Base-by-base conservation (phyloP, 1,140 invertebrate species). In the Ctenoplectra terminalis region DNA sequence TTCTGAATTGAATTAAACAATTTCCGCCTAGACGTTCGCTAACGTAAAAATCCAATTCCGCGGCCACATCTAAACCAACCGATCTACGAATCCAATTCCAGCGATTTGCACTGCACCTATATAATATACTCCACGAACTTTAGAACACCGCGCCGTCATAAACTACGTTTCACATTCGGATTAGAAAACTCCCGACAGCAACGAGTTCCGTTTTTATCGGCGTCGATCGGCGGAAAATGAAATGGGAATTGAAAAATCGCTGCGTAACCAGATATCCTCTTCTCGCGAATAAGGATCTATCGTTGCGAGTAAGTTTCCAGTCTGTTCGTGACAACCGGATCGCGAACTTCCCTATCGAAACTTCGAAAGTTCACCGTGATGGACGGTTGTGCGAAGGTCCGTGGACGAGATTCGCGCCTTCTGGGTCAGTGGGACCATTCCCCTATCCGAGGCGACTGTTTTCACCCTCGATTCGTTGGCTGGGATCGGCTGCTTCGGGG, bases 381-480 rank as follows among this genome's bases (percentile, higher is more conserved):
- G 63, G 60, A 85, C 75, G 84, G 29, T 56, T 56, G 50, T 29
- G 17, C 31, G 67, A 20, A 3, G 20, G 26, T 52, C 56, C 40
- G 23, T 37, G 50, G 37, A 37, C 40, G 54, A 29, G 43, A 48
- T 34, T 31, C 20, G 69, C 31, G 26, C 37, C 43, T 75, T 78
- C 74, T 87, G 63, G 85, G 85, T 87, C 84, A 87, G 50, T 86
- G 52, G 80, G 60, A 37, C 50, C 67, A 34, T 66, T 58, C 20
- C 31, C 40, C 52, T 8, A 52, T 48, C 58, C 43, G 3, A 61
- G 48, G 48, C 29, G 29, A 15, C 61, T 52, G 77, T 85, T 80
- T 80, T 84, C 82, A 84, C 66, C 60, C 84, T 52, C 63, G 54
- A 48, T 29, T 66, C 11, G 26, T n/a, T 31, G 13, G 20, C 7